These are phyloP conservation scores for Barbus barbus DNA, from an alignment of 2,113 vertebrate species.

Conservation along the genomic window DNA sequence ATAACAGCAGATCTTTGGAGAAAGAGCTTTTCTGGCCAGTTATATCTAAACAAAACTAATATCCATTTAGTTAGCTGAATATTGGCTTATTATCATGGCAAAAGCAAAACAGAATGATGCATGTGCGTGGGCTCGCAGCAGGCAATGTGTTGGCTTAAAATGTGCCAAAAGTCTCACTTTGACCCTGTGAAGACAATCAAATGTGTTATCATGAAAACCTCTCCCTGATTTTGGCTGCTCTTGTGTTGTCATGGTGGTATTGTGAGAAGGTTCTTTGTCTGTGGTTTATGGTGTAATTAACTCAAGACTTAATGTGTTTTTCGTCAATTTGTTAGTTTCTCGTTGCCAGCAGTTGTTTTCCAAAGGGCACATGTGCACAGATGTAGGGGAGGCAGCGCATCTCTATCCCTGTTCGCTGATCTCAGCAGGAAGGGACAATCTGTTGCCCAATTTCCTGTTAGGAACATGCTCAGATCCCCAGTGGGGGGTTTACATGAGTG, in stretches of 20 bases:
- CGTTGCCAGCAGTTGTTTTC: conserved; percentile 6
- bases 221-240: not conserved
- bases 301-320: conserved; percentile 10
- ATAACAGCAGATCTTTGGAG: not conserved
- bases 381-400: conserved; percentile 11
- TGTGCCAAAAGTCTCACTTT: not conserved
- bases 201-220: not conserved
- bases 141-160: not conserved
- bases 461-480: conserved; percentile 63
- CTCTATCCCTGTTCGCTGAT: conserved; percentile 68
- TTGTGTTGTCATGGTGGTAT: not conserved
- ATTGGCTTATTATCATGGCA: not conserved
- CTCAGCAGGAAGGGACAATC: conserved; percentile 73
- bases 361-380: conserved; percentile 8
- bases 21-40: not conserved
- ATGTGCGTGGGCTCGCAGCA: not conserved
- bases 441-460: conserved; percentile 71
- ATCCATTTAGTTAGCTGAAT: not conserved
- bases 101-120: not conserved
- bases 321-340: not conserved
- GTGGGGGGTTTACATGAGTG: conserved; percentile 46
- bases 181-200: not conserved
- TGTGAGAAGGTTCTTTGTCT: conserved; percentile 2
- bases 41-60: not conserved
- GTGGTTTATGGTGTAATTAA: not conserved